Evolutionary conservation across 2,797 vertebrate genomes (phyloP), one percentile per base, ranked within the genome.

Genomic region (Microcaecilia unicolor): DNA sequence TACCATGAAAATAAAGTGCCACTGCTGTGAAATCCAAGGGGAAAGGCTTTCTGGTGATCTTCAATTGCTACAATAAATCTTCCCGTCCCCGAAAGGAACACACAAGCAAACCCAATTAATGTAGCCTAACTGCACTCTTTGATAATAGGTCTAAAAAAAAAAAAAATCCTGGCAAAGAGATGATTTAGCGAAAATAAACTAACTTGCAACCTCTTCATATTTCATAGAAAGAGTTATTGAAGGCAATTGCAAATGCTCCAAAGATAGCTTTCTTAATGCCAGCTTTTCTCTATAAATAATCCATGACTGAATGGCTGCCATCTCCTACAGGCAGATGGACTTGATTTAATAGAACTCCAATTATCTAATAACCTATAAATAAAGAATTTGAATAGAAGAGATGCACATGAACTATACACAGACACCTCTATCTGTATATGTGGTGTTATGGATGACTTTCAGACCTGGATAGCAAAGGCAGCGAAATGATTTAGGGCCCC

Each of bases 281-380:
- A 58, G 3, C 14, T 43, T 60, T 50, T 54, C 48, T 44, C 22
- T 25, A 37, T 56, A 58, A 58, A 56, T 61, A 60, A 30, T 13
- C 3, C 31, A 20, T 33, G 54, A 48, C 44, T 61, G 55, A 54
- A 35, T 37, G 55, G 2, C 27, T 34, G 26, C 43, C 37, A 41
- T 41, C 43, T 44, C 21, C 31, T 2, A 0, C 3, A 35, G 38
- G 36, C 46, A 54, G 54, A 46, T 37, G 23, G n/a, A 41, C 46
- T 51, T 58, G 53, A 61, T 65, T 56, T 54, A 58, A 65, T 56
- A 27, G 22, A 15, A 17, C 54, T 42, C 54, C 57, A 61, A 63
- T 61, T 0, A 51, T 53, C n/a, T 35, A 28, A 52, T 57, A 51
- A 52, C 44, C 8, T 58, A 29, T 51, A 37, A 50, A 44, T 33